A percentile compares a stretch with the other conserved stretches of the same genome.
These are phyloP conservation scores for Vandiemenella viatica DNA, from an alignment of 2,888 invertebrate genomes.

Conservation along the genomic window DNA sequence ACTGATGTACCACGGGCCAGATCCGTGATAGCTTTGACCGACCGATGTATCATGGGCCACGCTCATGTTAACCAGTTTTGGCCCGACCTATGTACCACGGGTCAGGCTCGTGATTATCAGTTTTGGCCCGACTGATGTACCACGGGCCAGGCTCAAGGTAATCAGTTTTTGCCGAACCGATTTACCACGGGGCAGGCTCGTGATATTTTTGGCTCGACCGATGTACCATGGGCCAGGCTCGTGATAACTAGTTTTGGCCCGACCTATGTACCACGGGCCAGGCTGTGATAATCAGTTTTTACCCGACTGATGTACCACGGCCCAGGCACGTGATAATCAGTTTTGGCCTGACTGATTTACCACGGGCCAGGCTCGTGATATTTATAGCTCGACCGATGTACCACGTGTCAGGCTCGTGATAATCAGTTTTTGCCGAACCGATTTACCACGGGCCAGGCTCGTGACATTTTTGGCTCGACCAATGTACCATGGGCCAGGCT, in stretches of 20 bases:
- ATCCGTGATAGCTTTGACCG: too few species aligned
- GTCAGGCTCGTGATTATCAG: not conserved
- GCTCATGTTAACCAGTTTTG: not conserved
- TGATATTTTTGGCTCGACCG: too few species aligned
- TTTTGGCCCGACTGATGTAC: not conserved
- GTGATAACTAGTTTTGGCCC: too few species aligned
- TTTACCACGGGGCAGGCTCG: too few species aligned
- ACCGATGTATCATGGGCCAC: too few species aligned
- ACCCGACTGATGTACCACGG: not conserved
- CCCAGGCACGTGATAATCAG: not conserved
- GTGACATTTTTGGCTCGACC: too few species aligned
- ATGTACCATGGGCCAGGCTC: too few species aligned
- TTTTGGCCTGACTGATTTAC: not conserved
- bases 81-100: not conserved
- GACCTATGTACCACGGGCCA: not conserved
- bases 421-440: not conserved
- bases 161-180: too few species aligned
- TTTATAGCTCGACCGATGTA: not conserved
- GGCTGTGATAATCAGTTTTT: not conserved
- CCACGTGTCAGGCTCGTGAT: not conserved
- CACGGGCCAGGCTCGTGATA: not conserved
- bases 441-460: not conserved
- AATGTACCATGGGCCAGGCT: too few species aligned
- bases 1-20: not conserved
- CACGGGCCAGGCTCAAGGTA: not conserved